Evolutionary conservation across 2,797 vertebrate genomes (phyloP), one percentile per base, ranked within the genome.

Genomic region (Leptodactylus fallax): DNA sequence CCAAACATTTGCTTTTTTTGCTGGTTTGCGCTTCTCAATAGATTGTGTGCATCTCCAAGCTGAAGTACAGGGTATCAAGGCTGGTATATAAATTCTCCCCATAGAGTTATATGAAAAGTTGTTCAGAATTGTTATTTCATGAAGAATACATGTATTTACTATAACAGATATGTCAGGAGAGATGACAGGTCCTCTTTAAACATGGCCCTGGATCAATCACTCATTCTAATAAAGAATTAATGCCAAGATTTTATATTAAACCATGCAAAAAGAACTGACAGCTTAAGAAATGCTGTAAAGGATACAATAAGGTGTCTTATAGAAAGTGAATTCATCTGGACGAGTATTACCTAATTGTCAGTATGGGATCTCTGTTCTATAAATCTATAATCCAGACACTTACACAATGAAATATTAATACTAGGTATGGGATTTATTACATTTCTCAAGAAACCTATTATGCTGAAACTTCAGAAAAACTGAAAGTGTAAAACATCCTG

Each of bases 371-470:
- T 19, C 71, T 72, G 36, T 21, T 72, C 71, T 17, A 72, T 72
- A 72, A 72, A 72, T 72, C 71, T 72, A 10, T 47, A 10, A 72
- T 47, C 36, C 0, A 21, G 71, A 72, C 71, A 49, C 71, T 47
- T 72, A 11, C 71, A 72, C 36, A 47, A 47, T 72, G 71, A 72
- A 72, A 72, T 72, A 72, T 72, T 72, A 72, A 72, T 72, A 47
- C 71, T 72, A 10, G 71, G 9, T 72, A 49, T 72, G 16, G 71
- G 36, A 72, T 72, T 72, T 72, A 72, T 72, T 72, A 47, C 71
- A 21, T 72, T 71, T 49, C 71, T 72, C 36, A 11, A 47, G 71
- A 21, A 72, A 72, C 71, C 71, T 47, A 72, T 72, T 72, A 47
- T 72, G 71, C 71, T 72, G 71, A 72, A 19, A 47, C 71, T 72